Base-by-base conservation (phyloP, 2,888 invertebrate species). In the Sinhomidia bicolor region DNA sequence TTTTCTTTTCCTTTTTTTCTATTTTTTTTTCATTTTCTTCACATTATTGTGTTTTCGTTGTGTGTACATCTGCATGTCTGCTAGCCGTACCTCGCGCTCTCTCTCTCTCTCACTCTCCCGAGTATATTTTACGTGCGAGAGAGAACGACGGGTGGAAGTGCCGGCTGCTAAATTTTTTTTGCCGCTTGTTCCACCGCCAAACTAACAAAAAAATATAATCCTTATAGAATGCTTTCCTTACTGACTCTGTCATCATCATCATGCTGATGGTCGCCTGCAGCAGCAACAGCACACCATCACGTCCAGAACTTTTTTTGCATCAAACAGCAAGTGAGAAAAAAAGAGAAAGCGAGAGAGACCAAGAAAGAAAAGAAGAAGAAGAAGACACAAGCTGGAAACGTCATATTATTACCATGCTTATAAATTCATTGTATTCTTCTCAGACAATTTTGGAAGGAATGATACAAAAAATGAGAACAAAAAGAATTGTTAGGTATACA, bases 91-190 rank as follows among this genome's bases (percentile, higher is more conserved):
- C 41, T 41, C 41, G 5, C 41, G 5, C 41, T 41, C 41, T 41
- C 26, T 60, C 57, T 23, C 26, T 29, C 26, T 60, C 57, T 57
- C 23, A 23, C 1, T 57, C n/a, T 51, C 14, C 17, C 51, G 14
- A 51, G n/a, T 1, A 1, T 51, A 51, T 51, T 41, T 51, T 51
- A 51, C 51, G 51, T 51, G 51, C 51, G n/a, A 51, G n/a, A 51
- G 4, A 17, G 1, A 51, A 17, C 5, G 1, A 51, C 12, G 51
- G 17, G 17, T 51, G n/a, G 17, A 51, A 51, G 51, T 60, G 60
- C 60, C 60, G 60, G 60, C 29, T 60, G 60, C 29, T 60, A n/a
- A n/a, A 60, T 29, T 12, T 26, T 26, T 51, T 60, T 60, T 60
- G 60, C 60, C 60, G 60, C 60, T 29, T 60, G 26, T 60, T 60